Evolutionary conservation across 1,140 invertebrate genomes (phyloP).

Genomic region (Bombus picipes): DNA sequence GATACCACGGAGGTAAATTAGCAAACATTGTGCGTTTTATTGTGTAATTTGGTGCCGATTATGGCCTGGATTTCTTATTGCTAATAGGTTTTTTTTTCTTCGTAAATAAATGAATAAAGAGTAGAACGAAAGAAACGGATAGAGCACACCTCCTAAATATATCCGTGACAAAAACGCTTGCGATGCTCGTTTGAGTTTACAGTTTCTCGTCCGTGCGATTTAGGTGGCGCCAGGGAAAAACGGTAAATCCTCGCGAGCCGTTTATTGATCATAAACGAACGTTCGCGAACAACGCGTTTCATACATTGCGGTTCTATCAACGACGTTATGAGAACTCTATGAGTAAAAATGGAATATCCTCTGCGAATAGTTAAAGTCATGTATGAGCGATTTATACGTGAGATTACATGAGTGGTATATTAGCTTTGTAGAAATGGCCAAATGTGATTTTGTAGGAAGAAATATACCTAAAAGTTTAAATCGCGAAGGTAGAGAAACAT

Average conservation of each 20-base stretch:
- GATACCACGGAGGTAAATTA: background rate
- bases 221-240: slow-evolving; percentile 8
- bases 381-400: too few relatives aligned
- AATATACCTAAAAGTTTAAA: background rate
- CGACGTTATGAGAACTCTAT: too few relatives aligned
- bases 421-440: background rate
- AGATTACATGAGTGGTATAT: too few relatives aligned
- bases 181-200: background rate
- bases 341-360: background rate
- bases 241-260: slow-evolving; percentile 4
- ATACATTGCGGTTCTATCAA: background rate
- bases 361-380: background rate
- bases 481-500: background rate
- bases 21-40: background rate
- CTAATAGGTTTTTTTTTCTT: too few relatives aligned
- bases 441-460: background rate
- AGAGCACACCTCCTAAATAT: background rate
- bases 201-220: background rate
- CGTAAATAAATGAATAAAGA: too few relatives aligned
- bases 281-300: background rate
- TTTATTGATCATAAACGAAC: slow-evolving; percentile 25
- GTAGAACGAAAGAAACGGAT: too few relatives aligned
- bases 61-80: background rate
- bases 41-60: background rate
- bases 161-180: background rate